A percentile compares a stretch with the other conserved stretches of the same genome.
Evolutionary conservation across 2,113 vertebrate genomes (phyloP).

Genomic region (Dendropsophus ebraccatus): DNA sequence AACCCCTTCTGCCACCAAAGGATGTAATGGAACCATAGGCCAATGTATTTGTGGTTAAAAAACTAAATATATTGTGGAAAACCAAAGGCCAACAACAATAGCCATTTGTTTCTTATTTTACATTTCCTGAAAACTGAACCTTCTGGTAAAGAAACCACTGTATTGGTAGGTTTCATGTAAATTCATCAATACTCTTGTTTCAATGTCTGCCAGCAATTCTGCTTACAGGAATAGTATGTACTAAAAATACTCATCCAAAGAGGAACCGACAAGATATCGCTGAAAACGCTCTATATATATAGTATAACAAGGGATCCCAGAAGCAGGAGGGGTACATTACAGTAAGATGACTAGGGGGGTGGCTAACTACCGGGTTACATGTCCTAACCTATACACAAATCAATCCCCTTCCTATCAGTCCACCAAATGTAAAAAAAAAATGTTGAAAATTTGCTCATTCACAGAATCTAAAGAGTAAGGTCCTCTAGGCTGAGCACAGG

Average conservation of each 20-base stretch:
- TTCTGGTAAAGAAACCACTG: background rate
- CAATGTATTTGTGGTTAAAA: background rate
- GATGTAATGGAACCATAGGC: background rate
- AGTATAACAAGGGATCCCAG: background rate
- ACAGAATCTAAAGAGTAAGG: too few species aligned
- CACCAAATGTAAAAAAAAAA: too few species aligned
- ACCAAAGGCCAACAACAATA: background rate
- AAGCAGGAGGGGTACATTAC: background rate
- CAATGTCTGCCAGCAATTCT: background rate
- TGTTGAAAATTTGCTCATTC: too few species aligned
- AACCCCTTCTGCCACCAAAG: background rate
- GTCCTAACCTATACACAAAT: too few species aligned
- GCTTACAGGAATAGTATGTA: background rate
- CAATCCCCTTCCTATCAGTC: too few species aligned
- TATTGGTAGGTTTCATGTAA: background rate
- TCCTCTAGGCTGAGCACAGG: too few species aligned
- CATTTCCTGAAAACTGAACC: background rate
- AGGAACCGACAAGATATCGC: background rate
- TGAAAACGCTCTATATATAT: background rate
- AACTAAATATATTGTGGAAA: background rate
- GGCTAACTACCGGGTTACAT: too few species aligned
- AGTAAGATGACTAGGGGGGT: too few species aligned
- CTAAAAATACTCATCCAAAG: background rate
- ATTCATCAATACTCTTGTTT: background rate
- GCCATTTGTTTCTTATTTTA: background rate